These are phyloP conservation scores for Amphipoea oculea DNA, from an alignment of 2,888 invertebrate genomes.

Conservation along the genomic window DNA sequence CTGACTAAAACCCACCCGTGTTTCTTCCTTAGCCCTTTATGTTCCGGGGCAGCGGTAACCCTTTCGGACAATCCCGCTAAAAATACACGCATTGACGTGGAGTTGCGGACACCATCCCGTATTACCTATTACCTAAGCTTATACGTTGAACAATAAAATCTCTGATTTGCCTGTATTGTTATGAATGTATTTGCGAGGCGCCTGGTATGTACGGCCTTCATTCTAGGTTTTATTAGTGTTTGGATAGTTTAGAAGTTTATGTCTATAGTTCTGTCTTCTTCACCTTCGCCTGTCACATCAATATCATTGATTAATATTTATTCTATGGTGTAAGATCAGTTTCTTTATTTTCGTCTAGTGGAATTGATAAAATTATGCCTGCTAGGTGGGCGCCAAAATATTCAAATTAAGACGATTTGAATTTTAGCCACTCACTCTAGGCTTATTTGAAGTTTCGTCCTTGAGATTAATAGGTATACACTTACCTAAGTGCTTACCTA, in stretches of 20 bases:
- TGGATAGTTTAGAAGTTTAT: constrained; percentile 16
- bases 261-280: background rate
- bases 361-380: background rate
- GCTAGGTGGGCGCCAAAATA: background rate
- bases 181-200: background rate
- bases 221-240: constrained; percentile 25
- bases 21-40: too few relatives aligned
- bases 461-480: background rate
- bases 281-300: background rate
- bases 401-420: background rate
- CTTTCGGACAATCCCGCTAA: too few relatives aligned
- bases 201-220: background rate
- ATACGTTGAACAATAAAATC: background rate
- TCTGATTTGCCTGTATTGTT: constrained; percentile 3
- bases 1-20: too few relatives aligned
- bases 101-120: too few relatives aligned
- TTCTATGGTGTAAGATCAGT: background rate
- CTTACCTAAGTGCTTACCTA: background rate
- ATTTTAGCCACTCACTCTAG: background rate
- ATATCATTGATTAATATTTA: background rate
- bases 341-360: background rate
- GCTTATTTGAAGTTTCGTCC: background rate
- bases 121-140: background rate
- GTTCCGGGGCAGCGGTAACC: too few relatives aligned
- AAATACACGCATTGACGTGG: too few relatives aligned